These are phyloP conservation scores for Phoronis australis DNA, from an alignment of 2,888 invertebrate genomes.

Conservation along the genomic window DNA sequence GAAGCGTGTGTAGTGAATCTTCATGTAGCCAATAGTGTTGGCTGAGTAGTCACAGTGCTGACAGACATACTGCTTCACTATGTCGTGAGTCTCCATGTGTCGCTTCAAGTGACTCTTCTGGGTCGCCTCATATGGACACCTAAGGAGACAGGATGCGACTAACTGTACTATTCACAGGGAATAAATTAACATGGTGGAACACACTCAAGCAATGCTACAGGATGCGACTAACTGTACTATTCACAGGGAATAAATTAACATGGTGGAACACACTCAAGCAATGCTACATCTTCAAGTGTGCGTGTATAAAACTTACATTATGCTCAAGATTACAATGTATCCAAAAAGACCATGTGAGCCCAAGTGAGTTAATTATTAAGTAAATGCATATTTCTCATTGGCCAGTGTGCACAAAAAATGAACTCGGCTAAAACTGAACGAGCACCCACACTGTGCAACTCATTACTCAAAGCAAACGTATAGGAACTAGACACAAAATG, in stretches of 20 bases:
- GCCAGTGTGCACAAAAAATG: too few relatives aligned
- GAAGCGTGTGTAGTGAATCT: conserved; percentile 44
- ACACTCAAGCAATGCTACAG: not conserved
- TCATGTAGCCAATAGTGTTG: conserved; percentile 47
- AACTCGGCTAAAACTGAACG: too few relatives aligned
- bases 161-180: not conserved
- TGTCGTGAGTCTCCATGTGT: conserved; percentile 48
- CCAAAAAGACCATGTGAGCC: too few relatives aligned
- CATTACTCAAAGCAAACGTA: too few relatives aligned
- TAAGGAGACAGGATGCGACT: conserved; percentile 11
- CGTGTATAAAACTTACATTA: too few relatives aligned
- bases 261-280: not conserved
- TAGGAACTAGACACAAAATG: too few relatives aligned
- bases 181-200: not conserved
- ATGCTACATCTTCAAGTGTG: too few relatives aligned
- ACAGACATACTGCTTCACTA: conserved; percentile 43
- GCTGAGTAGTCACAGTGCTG: conserved; percentile 47
- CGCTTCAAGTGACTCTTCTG: conserved; percentile 46
- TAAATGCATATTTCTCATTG: too few relatives aligned
- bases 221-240: not conserved
- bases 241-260: not conserved
- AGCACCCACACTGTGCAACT: too few relatives aligned
- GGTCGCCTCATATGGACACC: conserved; percentile 47
- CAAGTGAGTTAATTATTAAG: too few relatives aligned
- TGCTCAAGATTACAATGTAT: too few relatives aligned